Conservation (phyloP, 1,140 invertebrate genomes). For the Wiebesia pumilae region DNA sequence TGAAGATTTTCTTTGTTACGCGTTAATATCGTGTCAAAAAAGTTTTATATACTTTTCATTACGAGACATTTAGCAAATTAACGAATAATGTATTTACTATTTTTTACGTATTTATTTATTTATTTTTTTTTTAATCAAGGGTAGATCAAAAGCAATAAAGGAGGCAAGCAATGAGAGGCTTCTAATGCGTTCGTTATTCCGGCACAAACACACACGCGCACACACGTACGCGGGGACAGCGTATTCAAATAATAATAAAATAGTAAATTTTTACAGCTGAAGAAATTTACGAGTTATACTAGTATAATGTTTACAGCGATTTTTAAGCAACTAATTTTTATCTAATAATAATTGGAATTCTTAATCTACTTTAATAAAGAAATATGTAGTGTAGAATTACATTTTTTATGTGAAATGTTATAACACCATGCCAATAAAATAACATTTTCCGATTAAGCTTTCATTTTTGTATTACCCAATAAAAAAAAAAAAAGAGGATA, state of each 20-base stretch:
- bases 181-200: constrained; percentile 54
- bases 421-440: constrained; percentile 18
- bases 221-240: constrained; percentile 49
- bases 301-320: constrained; percentile 29
- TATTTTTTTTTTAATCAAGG: constrained; percentile 27
- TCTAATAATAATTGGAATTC: neutral
- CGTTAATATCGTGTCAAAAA: no score
- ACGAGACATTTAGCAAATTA: constrained; percentile 45
- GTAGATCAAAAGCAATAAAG: constrained; percentile 57
- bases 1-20: no score
- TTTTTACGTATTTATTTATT: neutral
- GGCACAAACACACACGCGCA: constrained; percentile 51
- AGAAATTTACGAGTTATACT: constrained; percentile 39
- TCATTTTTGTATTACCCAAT: neutral
- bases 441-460: neutral
- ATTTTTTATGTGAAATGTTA: constrained; percentile 35
- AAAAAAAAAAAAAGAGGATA: neutral
- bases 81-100: constrained; percentile 10
- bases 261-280: constrained; percentile 6
- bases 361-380: constrained; percentile 37
- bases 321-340: constrained; percentile 46
- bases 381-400: neutral
- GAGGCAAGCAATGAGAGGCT: constrained; percentile 56
- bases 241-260: constrained; percentile 29
- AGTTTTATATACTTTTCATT: no score